A percentile compares a stretch with the other conserved stretches of the same genome.
Evolutionary conservation across 1,140 invertebrate species (phyloP).

Genomic region (Leptinotarsa lineolata): DNA sequence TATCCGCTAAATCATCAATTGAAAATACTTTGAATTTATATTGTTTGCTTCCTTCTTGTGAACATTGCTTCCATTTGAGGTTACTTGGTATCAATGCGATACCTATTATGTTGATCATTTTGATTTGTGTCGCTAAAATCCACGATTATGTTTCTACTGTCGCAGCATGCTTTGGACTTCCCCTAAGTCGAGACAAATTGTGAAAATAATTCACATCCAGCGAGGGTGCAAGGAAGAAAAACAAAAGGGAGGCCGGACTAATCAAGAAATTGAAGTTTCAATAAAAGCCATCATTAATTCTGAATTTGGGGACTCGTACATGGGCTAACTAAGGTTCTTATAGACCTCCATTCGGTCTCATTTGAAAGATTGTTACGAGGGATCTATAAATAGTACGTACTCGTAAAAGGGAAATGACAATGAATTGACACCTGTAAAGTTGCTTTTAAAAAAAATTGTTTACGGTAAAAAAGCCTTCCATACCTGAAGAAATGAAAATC

Average conservation of each 20-base stretch:
- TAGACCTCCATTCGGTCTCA: slow-evolving; percentile 37
- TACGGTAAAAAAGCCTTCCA: too few species aligned
- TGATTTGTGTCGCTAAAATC: neutral
- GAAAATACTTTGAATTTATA: too few species aligned
- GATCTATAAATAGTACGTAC: neutral
- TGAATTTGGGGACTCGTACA: slow-evolving; percentile 55
- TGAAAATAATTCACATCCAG: slow-evolving; percentile 48
- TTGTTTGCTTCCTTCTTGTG: too few species aligned
- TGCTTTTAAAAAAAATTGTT: too few species aligned
- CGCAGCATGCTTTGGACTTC: slow-evolving; percentile 22
- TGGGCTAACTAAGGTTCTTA: slow-evolving; percentile 37
- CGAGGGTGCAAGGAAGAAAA: slow-evolving; percentile 30
- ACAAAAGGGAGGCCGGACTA: slow-evolving; percentile 47
- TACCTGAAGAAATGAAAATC: too few species aligned
- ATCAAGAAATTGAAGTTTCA: slow-evolving; percentile 61
- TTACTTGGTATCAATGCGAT: too few species aligned
- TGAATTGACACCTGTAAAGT: too few species aligned
- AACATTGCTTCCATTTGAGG: too few species aligned
- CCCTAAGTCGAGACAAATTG: slow-evolving; percentile 42
- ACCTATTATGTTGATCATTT: neutral
- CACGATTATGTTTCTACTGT: neutral
- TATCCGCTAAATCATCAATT: too few species aligned
- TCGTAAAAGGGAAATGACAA: too few species aligned
- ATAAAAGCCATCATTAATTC: slow-evolving; percentile 61
- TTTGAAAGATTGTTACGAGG: slow-evolving; percentile 12